These are phyloP conservation scores for Buathra laborator DNA, from an alignment of 2,888 invertebrate species.

Conservation along the genomic window DNA sequence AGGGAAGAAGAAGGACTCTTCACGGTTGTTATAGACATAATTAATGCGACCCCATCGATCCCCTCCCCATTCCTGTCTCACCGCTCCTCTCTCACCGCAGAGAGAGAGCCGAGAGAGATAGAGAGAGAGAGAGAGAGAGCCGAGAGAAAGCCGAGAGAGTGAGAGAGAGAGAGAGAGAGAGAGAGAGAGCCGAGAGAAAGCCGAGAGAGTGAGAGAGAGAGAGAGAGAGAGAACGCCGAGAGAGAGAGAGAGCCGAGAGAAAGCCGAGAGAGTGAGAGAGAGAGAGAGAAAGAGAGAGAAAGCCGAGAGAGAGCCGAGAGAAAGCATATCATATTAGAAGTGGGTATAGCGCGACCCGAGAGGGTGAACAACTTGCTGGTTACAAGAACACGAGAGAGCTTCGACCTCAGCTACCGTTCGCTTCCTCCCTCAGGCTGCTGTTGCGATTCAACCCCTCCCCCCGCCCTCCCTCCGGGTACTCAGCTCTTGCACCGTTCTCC, in stretches of 20 bases:
- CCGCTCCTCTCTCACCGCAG: background rate
- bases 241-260: background rate
- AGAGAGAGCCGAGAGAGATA: constrained; percentile 8
- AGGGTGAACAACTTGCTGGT: constrained; percentile 25
- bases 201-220: background rate
- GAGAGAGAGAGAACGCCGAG: constrained; percentile 5
- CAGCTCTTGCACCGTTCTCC: background rate
- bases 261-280: too few species aligned
- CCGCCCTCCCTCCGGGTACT: background rate
- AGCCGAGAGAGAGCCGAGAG: constrained; percentile 11
- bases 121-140: too few species aligned
- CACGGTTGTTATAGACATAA: constrained; percentile 70
- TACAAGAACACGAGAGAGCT: constrained; percentile 11
- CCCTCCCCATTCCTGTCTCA: constrained; percentile 6
- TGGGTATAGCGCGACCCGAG: constrained; percentile 38
- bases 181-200: background rate
- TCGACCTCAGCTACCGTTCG: constrained; percentile 14
- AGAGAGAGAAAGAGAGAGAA: constrained; percentile 19
- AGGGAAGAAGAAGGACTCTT: constrained; percentile 63
- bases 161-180: background rate
- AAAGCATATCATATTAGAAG: constrained; percentile 53
- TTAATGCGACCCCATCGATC: constrained; percentile 75
- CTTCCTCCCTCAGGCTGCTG: background rate
- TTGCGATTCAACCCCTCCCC: background rate
- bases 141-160: background rate